Evolutionary conservation across 1,140 invertebrate species (phyloP), one percentile per base, ranked within the genome.

Genomic region (Drosophila grimshawi): DNA sequence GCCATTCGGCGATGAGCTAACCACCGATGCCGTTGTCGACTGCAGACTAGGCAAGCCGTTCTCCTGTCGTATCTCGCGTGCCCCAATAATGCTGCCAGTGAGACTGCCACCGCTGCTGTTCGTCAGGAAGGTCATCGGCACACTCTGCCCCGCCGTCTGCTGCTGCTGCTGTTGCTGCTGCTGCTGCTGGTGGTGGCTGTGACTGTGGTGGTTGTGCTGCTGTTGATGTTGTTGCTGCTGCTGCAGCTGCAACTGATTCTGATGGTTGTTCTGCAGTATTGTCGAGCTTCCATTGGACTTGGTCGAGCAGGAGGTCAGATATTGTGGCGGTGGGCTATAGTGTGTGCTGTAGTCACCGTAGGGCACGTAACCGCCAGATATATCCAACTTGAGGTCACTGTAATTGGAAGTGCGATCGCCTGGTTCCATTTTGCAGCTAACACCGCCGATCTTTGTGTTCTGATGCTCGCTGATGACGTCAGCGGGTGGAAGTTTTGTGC

Each of bases 331-430:
- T 4, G 96, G 97, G 81, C 96, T 97, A 93, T 97, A 97, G 67
- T 96, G 93, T 6, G 91, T 92, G 45, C 94, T 94, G 92, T 97
- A 98, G 90, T 98, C 97, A 32, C 96, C 96, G 93, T 98, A 98
- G 5, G 97, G 96, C 52, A 97, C 96, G 92, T 98, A 98, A 27
- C 97, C 96, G 29, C 97, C 97, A 70, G 97, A 94, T 56, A 98
- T 95, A 93, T 98, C 97, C 63, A 97, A 94, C 93, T 98, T 98
- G 86, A 98, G 93, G 93, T 98, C 97, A 70, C 97, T 98, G 90
- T 98, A 97, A 91, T 97, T 97, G 61, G 97, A 98, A 89, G 97
- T 97, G 67, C 96, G 94, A 92, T 98, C 97, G 61, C 96, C 97
- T 78, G 97, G 96, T 79, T 92, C 91, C 63, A 92, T 62, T 60